phyloP scores from a whole-genome alignment of 1,140 invertebrate genomes.

The Carcinoscorpius rotundicauda region DNA sequence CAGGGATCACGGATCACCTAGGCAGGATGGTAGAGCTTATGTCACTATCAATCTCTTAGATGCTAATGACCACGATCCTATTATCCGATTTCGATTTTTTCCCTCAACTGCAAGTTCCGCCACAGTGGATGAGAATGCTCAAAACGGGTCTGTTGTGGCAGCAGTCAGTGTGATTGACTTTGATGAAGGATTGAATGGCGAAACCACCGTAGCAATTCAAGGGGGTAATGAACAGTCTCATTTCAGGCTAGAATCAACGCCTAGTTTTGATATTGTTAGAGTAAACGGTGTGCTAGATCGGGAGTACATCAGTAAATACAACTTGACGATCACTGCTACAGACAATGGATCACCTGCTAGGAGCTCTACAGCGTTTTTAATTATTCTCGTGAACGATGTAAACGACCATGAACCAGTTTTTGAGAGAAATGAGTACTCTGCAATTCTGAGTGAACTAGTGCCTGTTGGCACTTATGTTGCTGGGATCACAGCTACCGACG shows the following conservation, averaged over 20 bases:
- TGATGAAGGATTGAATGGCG: constrained; percentile 80
- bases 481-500: constrained; percentile 74
- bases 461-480: constrained; percentile 74
- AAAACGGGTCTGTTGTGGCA: constrained; percentile 76
- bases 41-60: constrained; percentile 67
- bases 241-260: constrained; percentile 69
- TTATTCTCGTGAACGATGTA: constrained; percentile 86
- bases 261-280: constrained; percentile 75
- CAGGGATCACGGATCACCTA: constrained; percentile 76
- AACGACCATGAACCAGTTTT: constrained; percentile 83
- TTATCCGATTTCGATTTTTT: constrained; percentile 80
- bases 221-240: constrained; percentile 82
- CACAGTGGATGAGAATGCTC: constrained; percentile 85
- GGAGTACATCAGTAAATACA: constrained; percentile 83
- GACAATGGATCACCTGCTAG: constrained; percentile 75
- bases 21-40: constrained; percentile 72
- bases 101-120: constrained; percentile 66
- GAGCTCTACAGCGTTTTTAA: constrained; percentile 69
- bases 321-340: constrained; percentile 76
- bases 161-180: constrained; percentile 82
- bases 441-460: constrained; percentile 54
- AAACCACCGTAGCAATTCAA: constrained; percentile 66
- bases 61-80: constrained; percentile 86
- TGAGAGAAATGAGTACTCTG: constrained; percentile 70
- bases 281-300: constrained; percentile 83